These are phyloP conservation scores for Enteromius trimaculatus DNA, from an alignment of 2,797 vertebrate genomes.

Conservation along the genomic window DNA sequence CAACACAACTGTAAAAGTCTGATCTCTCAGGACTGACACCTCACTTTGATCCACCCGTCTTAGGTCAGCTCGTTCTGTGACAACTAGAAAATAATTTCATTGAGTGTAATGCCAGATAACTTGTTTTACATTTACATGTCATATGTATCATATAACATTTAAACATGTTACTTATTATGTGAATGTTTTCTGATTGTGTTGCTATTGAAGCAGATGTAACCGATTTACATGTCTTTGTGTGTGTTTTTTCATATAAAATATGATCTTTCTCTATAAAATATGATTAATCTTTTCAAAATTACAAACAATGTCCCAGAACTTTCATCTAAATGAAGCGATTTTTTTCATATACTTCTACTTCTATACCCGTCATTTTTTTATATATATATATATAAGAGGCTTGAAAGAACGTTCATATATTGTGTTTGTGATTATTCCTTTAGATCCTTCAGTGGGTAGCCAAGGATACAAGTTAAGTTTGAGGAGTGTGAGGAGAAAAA, in stretches of 20 bases:
- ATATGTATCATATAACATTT: neutral
- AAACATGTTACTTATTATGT: constrained; percentile 9
- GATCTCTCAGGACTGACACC: constrained; percentile 18
- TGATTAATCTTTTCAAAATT: neutral
- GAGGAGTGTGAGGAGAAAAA: constrained; percentile 54
- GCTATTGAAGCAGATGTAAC: neutral
- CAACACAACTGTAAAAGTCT: neutral
- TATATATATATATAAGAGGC: neutral
- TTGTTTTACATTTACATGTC: constrained; percentile 1
- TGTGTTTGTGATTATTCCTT: constrained; percentile 7
- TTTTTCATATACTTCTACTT: neutral
- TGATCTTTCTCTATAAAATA: neutral
- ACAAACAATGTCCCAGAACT: neutral
- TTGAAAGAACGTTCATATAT: neutral
- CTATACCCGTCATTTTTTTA: neutral
- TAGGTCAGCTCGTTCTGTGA: neutral
- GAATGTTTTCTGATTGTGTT: neutral
- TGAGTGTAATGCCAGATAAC: neutral
- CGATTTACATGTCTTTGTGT: constrained; percentile 5
- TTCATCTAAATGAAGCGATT: neutral
- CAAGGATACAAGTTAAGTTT: constrained; percentile 33
- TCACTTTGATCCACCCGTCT: constrained; percentile 19
- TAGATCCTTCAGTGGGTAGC: constrained; percentile 23
- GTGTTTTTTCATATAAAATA: neutral
- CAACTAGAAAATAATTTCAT: neutral